Conservation (phyloP, 2,797 vertebrate genomes). For the Gambusia yucatana region DNA sequence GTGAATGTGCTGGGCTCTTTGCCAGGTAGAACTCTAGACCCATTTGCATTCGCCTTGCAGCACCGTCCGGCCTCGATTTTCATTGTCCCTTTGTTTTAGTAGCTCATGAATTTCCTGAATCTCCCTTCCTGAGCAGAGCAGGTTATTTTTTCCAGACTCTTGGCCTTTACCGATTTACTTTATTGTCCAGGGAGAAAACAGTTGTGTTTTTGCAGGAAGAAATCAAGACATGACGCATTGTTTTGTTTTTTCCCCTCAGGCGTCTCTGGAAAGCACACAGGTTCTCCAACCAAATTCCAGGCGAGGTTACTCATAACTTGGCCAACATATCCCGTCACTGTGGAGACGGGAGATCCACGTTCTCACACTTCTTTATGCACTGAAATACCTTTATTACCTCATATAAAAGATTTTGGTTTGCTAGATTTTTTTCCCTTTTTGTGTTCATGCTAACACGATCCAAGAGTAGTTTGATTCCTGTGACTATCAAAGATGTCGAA, state of each 20-base stretch:
- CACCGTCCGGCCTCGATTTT: slow-evolving; percentile 21
- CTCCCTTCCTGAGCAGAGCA: slow-evolving; percentile 41
- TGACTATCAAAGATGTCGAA: not conserved
- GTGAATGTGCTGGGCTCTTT: slow-evolving; percentile 33
- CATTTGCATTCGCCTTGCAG: slow-evolving; percentile 8
- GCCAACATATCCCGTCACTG: slow-evolving; percentile 25
- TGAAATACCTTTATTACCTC: not conserved
- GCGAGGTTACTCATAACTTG: slow-evolving; percentile 40
- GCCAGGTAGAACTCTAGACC: slow-evolving; percentile 2
- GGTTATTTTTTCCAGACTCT: slow-evolving; percentile 21
- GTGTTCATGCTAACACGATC: not conserved
- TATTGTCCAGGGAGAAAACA: slow-evolving; percentile 23
- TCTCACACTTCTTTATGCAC: not conserved
- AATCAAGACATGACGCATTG: slow-evolving; percentile 52
- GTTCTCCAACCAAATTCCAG: slow-evolving; percentile 48
- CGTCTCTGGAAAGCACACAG: slow-evolving; percentile 29
- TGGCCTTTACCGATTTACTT: slow-evolving; percentile 4
- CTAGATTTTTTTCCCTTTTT: not conserved
- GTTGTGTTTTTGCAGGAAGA: slow-evolving; percentile 53
- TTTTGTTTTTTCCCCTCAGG: slow-evolving; percentile 47
- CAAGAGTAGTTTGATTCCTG: not conserved
- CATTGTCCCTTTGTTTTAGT: slow-evolving; percentile 20
- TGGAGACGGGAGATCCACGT: slow-evolving; percentile 17
- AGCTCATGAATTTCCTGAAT: slow-evolving; percentile 44
- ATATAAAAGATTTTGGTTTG: not conserved